Evolutionary conservation across 92 coral and sea anemone genomes (phyloP), one percentile per base, ranked within the genome.

Genomic region (Muricea muricata): DNA sequence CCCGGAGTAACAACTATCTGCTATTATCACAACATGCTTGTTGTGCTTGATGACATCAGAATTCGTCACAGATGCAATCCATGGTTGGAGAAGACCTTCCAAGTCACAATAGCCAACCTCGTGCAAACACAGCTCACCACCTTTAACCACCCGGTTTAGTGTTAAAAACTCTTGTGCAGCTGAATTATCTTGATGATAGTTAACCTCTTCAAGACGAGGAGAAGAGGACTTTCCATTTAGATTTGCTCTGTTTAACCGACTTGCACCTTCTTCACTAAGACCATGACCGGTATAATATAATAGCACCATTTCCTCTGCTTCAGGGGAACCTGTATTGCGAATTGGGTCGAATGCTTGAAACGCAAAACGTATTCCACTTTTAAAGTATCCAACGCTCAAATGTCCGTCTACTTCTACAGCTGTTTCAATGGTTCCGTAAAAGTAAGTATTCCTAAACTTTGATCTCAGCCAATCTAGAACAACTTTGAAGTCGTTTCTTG

Each of bases 251-350:
- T 55, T 55, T n/a, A 65, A 37, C 12, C 0, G 33, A 28, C 45
- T 23, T 26, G 83, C 85, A 8, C 28, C 69, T 66, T 52, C 52
- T 35, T 46, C 76, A 76, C 54, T 79, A 39, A 87, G 89, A 7
- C 92, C 94, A 54, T 89, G 94, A 34, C 94, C 94, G 23, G 90
- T 60, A 42, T 88, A 91, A 47, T 88, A 88, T 90, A 89, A 91
- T 37, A 91, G 23, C 21, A 89, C 90, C 45, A 73, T 46, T 84
- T 91, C 88, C 0, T 34, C 21, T 24, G 73, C 80, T 12, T 72
- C 82, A 25, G 88, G 92, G 24, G 1, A 57, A 0, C 17, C 12
- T 75, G 92, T 85, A 84, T 85, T 71, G 10, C 88, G 90, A 80
- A 91, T 85, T 28, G 90, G 79, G 24, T 10, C 86, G 45, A 86